These are phyloP conservation scores for Calameuta filiformis DNA, from an alignment of 2,888 invertebrate genomes.

Conservation along the genomic window DNA sequence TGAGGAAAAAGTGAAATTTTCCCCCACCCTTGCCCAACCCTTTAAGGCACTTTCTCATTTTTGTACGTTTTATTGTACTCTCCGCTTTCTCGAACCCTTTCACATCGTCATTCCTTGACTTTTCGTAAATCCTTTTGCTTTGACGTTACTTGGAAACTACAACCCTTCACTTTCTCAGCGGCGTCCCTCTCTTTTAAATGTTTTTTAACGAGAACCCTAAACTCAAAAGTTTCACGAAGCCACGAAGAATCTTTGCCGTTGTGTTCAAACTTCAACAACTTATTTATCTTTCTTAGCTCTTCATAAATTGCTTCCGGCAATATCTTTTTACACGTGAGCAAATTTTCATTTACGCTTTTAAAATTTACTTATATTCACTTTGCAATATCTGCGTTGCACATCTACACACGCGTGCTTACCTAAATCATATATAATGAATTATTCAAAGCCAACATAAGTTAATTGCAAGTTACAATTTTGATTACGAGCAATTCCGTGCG, in stretches of 20 bases:
- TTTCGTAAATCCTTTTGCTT: not conserved
- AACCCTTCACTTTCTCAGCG: not conserved
- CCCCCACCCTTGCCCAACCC: slow-evolving; percentile 47
- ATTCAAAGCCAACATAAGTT: not conserved
- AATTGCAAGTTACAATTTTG: not conserved
- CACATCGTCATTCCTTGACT: not conserved
- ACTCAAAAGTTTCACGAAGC: slow-evolving; percentile 45
- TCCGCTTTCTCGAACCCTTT: slow-evolving; percentile 48
- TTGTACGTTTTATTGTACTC: slow-evolving; percentile 38
- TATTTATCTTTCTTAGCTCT: not conserved
- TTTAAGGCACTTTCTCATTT: slow-evolving; percentile 52
- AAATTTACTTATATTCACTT: not conserved
- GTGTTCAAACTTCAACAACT: not conserved
- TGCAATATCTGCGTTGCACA: not conserved
- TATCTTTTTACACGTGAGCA: not conserved
- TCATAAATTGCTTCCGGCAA: not conserved
- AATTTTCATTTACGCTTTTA: not conserved
- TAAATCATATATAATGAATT: not conserved
- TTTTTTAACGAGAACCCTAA: slow-evolving; percentile 43
- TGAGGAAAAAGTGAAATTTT: slow-evolving; percentile 52
- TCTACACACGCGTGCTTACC: not conserved
- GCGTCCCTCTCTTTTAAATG: not conserved
- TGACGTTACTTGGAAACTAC: not conserved
- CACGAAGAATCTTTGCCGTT: not conserved
- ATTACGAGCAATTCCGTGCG: not conserved